Evolutionary conservation across 2,113 vertebrate species (phyloP), one percentile per base, ranked within the genome.

Genomic region (Geococcyx californianus): DNA sequence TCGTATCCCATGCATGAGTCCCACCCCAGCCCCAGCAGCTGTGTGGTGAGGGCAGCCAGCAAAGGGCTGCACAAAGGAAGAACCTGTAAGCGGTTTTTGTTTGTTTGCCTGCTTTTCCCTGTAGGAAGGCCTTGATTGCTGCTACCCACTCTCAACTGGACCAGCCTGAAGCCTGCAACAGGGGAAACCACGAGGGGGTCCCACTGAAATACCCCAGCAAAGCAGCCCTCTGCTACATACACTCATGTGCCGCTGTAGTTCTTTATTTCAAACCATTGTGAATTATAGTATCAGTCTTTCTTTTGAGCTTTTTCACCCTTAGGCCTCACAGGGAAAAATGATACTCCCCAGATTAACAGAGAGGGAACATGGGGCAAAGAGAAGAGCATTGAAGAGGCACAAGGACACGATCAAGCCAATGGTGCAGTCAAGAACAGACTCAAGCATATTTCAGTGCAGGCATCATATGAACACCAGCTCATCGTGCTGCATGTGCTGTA

Each of bases 1-100:
- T 10, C 9, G 15, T 52, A 69, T 26, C n/a, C 20, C 8, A 3
- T 2, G 10, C 14, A 7, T 0, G 0, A 17, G 9, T 18, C 28
- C 29, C 14, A 31, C 8, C 11, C 72, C 44, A 76, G 38, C 49
- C 28, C 23, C 44, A 69, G 55, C 25, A 77, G 45, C 29, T 29
- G 14, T 10, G 10, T 12, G 29, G 12, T 20, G 7, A 29, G 26
- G 13, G 17, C 14, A 82, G 18, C 24, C 13, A 62, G 19, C 64
- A 74, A n/a, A 85, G 21, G 12, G 18, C 51, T 52, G 59, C 1
- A 3, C 29, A 7, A 38, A 42, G 6, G 19, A 33, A 21, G 28
- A 87, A 24, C 45, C 16, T 17, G 13, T 42, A 42, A 42, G 45
- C 18, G 45, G 47, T 49, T 49, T 49, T 23, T 49, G 47, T 49